Percentiles rank a stretch among this genome's conserved stretches.
phyloP scores from a whole-genome alignment of 2,113 vertebrate species.

The Ceratotherium simum region DNA sequence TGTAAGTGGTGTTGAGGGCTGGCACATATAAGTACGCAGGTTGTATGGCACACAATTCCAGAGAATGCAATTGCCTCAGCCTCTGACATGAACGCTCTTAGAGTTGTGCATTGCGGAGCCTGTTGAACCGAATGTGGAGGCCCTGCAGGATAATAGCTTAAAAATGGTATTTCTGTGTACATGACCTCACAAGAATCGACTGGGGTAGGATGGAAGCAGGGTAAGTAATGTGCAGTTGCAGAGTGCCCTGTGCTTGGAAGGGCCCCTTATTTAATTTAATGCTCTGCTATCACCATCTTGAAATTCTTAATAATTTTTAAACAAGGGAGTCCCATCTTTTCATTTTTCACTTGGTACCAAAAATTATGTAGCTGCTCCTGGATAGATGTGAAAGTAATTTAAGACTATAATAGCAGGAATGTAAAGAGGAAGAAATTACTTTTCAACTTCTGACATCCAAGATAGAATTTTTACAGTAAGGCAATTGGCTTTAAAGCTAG shows the following conservation, averaged over 20 bases:
- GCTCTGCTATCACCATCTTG: not conserved
- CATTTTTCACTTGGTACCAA: not conserved
- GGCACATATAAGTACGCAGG: accelerated
- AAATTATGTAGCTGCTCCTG: not conserved
- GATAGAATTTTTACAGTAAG: not conserved
- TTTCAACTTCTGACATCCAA: not conserved
- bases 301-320: not conserved
- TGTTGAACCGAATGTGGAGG: not conserved
- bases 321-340: not conserved
- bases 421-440: constrained; percentile 18
- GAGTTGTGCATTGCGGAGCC: not conserved
- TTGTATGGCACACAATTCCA: not conserved
- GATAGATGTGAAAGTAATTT: not conserved
- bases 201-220: not conserved
- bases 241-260: not conserved
- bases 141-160: not conserved
- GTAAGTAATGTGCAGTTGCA: not conserved
- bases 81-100: not conserved
- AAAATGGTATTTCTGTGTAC: not conserved
- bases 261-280: not conserved
- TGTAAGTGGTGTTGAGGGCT: not conserved
- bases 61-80: not conserved
- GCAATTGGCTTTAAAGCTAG: not conserved
- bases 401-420: not conserved
- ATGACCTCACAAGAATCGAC: not conserved